Evolutionary conservation across 2,113 vertebrate genomes (phyloP), one percentile per base, ranked within the genome.

Genomic region (Alligator mississippiensis): DNA sequence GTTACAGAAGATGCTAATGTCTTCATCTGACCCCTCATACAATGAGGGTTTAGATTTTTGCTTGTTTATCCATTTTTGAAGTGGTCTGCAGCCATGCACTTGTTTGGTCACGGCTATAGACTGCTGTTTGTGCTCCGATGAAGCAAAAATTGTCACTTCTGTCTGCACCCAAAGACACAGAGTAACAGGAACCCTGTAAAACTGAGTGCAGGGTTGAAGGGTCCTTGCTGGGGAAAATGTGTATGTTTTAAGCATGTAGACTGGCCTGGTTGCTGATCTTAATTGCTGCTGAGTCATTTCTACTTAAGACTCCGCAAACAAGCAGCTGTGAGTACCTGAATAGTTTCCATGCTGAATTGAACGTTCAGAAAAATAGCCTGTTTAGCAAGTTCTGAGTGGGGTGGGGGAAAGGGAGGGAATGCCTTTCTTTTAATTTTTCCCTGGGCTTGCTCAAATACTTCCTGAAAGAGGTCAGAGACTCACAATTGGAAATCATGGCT

Each of bases 231-330:
- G 80, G 59, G 68, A 83, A 54, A 80, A 38, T 58, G 66, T 6
- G 18, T 28, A 75, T 77, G 68, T 63, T 85, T 78, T 64, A 60
- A 92, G 63, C 25, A 70, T 34, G 30, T 9, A 34, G 80, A 74
- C 47, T 75, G 72, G 66, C 79, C 25, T 55, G 54, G 59, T 79
- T 47, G 83, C 61, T 84, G 34, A 55, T 91, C 75, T 87, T 70
- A 34, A 95, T 79, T 54, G 75, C 88, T 92, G 72, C 90, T 94
- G 80, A 85, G 77, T 63, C 25, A 81, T 54, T 88, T 94, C 84
- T 88, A 93, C 90, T 90, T 95, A 58, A 62, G 87, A 87, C 92
- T 90, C 79, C 74, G 83, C 81, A 94, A 87, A 88, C 82, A 90
- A 93, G 66, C 76, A 87, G 84, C 92, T 91, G 82, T 93, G 92